Conservation (phyloP, 2,797 vertebrate species). For the Enteromius paludinosus region DNA sequence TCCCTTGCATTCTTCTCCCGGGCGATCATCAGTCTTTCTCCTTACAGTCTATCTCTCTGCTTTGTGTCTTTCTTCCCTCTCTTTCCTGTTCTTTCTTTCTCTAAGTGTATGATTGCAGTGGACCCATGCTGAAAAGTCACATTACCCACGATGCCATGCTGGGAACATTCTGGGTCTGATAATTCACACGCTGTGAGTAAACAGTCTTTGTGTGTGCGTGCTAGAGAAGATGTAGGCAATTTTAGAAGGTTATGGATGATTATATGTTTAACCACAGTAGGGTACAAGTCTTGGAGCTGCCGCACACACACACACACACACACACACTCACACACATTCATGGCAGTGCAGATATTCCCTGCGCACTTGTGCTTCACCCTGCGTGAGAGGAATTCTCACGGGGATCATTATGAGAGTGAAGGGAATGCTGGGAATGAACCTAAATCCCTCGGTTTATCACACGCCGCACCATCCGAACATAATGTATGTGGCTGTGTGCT, state of each 20-base stretch:
- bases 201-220: conserved; percentile 28
- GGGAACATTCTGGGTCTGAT: conserved; percentile 38
- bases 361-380: background rate
- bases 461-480: background rate
- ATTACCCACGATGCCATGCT: conserved; percentile 52
- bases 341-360: conserved; percentile 11
- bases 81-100: conserved; percentile 3
- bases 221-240: conserved; percentile 34
- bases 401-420: conserved; percentile 47
- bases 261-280: conserved; percentile 59
- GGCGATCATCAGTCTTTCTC: conserved; percentile 8
- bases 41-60: background rate
- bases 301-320: conserved; percentile 31
- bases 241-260: conserved; percentile 55
- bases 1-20: background rate
- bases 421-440: conserved; percentile 37
- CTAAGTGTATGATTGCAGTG: conserved; percentile 40
- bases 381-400: conserved; percentile 31
- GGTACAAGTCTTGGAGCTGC: conserved; percentile 24
- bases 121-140: conserved; percentile 48
- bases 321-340: conserved; percentile 9
- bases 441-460: conserved; percentile 49
- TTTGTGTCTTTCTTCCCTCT: background rate
- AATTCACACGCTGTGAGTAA: conserved; percentile 39
- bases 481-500: background rate